Percentiles rank a stretch among this genome's conserved stretches.
phyloP scores from a whole-genome alignment of 1,140 invertebrate species.

The Papilio helenus region DNA sequence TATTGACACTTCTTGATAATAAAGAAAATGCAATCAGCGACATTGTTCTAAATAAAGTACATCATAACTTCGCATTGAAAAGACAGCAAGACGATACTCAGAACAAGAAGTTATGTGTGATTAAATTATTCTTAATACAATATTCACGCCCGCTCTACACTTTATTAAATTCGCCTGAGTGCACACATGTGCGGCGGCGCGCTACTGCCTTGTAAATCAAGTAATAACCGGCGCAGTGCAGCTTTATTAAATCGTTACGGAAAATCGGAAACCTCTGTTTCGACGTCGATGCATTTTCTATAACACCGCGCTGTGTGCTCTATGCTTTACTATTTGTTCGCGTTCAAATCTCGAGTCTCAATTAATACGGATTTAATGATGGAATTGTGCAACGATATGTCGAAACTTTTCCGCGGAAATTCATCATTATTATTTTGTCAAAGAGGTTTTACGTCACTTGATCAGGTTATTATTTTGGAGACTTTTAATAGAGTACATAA shows the following conservation, averaged over 20 bases:
- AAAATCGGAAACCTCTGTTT: conserved; percentile 54
- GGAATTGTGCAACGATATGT: background rate
- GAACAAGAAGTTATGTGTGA: conserved; percentile 39
- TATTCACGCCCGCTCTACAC: conserved; percentile 55
- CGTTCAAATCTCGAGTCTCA: conserved; percentile 32
- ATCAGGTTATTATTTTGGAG: background rate
- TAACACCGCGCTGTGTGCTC: conserved; percentile 26
- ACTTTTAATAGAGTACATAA: too few species aligned
- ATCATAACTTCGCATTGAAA: conserved; percentile 12
- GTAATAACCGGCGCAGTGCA: conserved; percentile 61
- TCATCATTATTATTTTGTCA: background rate
- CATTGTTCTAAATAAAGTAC: background rate
- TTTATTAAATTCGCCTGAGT: conserved; percentile 60
- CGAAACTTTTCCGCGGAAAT: background rate
- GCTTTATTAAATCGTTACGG: conserved; percentile 69
- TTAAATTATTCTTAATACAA: conserved; percentile 48
- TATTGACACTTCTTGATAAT: background rate
- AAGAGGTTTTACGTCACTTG: background rate
- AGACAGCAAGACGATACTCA: conserved; percentile 31
- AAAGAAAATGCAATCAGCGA: background rate
- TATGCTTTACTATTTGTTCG: conserved; percentile 40
- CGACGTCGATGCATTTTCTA: conserved; percentile 58
- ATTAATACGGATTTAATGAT: conserved; percentile 35
- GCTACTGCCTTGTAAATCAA: conserved; percentile 69
- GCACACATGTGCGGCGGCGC: conserved; percentile 56